Conservation (phyloP, 1,140 invertebrate species). For the Aphis gossypii region DNA sequence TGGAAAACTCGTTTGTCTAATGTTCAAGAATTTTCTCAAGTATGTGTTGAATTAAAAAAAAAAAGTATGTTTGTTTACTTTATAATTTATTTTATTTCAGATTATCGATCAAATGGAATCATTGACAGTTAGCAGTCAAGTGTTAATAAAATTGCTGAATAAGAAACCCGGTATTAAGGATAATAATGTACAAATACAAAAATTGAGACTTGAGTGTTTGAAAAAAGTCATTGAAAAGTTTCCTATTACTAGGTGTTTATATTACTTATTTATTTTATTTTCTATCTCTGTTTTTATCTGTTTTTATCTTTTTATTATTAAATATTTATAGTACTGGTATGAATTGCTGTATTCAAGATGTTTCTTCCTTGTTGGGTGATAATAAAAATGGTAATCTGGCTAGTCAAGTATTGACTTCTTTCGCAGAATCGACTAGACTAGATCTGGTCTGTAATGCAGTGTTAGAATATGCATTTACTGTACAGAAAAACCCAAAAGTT, state of each 20-base stretch:
- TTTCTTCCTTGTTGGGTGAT: constrained; percentile 87
- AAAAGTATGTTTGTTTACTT: background rate
- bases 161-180: constrained; percentile 93
- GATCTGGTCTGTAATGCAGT: constrained; percentile 78
- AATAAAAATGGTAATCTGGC: constrained; percentile 78
- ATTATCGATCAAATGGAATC: constrained; percentile 70
- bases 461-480: constrained; percentile 76
- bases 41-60: constrained; percentile 60
- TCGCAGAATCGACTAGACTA: constrained; percentile 80
- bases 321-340: constrained; percentile 71
- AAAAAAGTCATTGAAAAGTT: constrained; percentile 80
- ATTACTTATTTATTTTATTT: background rate
- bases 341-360: constrained; percentile 78
- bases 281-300: background rate
- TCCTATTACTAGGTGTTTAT: constrained; percentile 71
- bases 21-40: constrained; percentile 75
- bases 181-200: constrained; percentile 92
- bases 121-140: constrained; percentile 76
- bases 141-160: constrained; percentile 76
- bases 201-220: constrained; percentile 80
- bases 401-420: constrained; percentile 75
- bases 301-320: background rate
- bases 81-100: constrained; percentile 62
- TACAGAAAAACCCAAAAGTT: constrained; percentile 90
- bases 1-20: constrained; percentile 87